A percentile compares a stretch with the other conserved stretches of the same genome.
These are phyloP conservation scores for Tetrapedia diversipes DNA, from an alignment of 2,888 invertebrate genomes.

Conservation along the genomic window DNA sequence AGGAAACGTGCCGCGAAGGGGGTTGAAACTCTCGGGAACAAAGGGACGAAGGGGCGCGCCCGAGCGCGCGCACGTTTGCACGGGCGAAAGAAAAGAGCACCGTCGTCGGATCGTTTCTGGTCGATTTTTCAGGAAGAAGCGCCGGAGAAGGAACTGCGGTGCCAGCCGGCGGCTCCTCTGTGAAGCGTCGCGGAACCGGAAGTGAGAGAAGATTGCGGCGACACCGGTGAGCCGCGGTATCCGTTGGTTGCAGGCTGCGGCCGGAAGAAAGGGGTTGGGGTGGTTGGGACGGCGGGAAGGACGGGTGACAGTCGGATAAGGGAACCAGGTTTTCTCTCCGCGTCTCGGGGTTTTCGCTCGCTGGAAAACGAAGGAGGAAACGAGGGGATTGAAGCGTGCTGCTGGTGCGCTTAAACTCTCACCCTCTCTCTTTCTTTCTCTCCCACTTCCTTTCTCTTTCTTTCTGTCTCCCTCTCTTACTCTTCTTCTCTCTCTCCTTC, in stretches of 20 bases:
- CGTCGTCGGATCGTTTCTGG: conserved; percentile 50
- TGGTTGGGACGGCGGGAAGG: conserved; percentile 28
- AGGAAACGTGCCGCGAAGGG: conserved; percentile 31
- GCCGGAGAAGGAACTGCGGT: background rate
- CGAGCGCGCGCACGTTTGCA: too few species aligned
- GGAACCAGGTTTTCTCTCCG: conserved; percentile 23
- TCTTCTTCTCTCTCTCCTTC: too few species aligned
- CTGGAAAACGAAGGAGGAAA: conserved; percentile 60
- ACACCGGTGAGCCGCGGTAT: conserved; percentile 44
- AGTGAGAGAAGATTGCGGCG: conserved; percentile 65
- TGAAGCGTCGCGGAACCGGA: conserved; percentile 64
- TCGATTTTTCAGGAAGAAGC: conserved; percentile 62
- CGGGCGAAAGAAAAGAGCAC: conserved; percentile 29
- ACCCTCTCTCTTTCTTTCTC: too few species aligned
- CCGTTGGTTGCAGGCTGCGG: conserved; percentile 9
- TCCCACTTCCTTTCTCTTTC: too few species aligned
- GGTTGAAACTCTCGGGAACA: conserved; percentile 12
- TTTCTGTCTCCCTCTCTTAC: too few species aligned
- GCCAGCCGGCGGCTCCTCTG: conserved; percentile 15
- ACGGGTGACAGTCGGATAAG: conserved; percentile 33
- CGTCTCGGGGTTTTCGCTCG: conserved; percentile 26
- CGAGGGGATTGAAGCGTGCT: conserved; percentile 66
- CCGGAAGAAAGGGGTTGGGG: conserved; percentile 13
- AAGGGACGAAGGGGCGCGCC: conserved; percentile 4
- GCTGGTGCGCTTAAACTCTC: too few species aligned